These are phyloP conservation scores for Melinaea marsaeus DNA, from an alignment of 2,888 invertebrate genomes.

Conservation along the genomic window DNA sequence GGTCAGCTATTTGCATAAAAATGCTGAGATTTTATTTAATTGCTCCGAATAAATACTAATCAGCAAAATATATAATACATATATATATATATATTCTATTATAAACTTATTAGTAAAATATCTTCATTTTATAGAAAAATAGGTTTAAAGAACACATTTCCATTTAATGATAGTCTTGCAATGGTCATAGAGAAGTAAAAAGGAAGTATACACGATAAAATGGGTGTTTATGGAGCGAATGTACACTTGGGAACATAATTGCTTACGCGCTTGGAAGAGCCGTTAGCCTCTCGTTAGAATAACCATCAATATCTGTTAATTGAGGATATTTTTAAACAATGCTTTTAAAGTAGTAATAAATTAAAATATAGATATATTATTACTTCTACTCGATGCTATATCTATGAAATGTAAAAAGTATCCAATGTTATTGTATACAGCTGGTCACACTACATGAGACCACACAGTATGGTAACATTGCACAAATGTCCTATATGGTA, in stretches of 20 bases:
- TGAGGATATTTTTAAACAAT: not conserved
- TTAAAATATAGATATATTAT: no score
- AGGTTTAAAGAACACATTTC: no score
- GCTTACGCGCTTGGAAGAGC: conserved; percentile 50
- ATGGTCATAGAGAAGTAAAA: conserved; percentile 20
- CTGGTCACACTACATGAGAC: not conserved
- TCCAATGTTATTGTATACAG: not conserved
- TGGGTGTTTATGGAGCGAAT: conserved; percentile 49
- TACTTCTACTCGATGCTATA: no score
- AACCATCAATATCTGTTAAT: not conserved
- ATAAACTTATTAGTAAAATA: no score
- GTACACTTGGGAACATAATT: conserved; percentile 47
- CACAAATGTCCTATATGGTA: conserved; percentile 24
- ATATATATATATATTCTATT: no score
- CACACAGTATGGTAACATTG: not conserved
- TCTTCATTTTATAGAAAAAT: no score
- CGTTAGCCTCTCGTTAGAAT: conserved; percentile 10
- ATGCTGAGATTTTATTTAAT: no score
- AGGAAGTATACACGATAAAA: conserved; percentile 35
- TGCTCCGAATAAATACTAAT: no score
- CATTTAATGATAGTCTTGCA: no score
- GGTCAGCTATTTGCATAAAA: no score
- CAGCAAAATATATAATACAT: no score
- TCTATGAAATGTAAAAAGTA: not conserved
- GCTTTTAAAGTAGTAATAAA: no score